Evolutionary conservation across 1,140 invertebrate species (phyloP).

Genomic region (Drosophila obscura): DNA sequence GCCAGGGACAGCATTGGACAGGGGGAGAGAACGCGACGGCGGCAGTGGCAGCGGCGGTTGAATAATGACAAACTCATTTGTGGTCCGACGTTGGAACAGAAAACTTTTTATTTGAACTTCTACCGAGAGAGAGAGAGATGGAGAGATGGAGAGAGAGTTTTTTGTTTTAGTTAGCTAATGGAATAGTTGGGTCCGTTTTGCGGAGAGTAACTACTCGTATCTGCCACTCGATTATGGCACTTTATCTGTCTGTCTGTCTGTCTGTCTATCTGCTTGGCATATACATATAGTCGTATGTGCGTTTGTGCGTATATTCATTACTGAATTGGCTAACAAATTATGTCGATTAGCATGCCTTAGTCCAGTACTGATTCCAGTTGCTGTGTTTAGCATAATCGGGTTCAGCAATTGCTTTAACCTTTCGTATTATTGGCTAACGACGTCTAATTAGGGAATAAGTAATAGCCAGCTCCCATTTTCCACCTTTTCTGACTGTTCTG

Average conservation of each 20-base stretch:
- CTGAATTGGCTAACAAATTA: constrained; percentile 7
- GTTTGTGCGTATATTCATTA: constrained; percentile 9
- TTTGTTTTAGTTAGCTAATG: constrained; percentile 27
- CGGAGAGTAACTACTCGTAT: background rate
- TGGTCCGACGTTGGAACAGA: constrained; percentile 32
- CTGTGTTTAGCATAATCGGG: background rate
- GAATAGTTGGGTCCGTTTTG: constrained; percentile 25
- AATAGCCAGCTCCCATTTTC: background rate
- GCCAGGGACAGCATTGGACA: background rate
- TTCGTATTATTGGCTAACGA: background rate
- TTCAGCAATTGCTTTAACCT: background rate
- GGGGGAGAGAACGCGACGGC: too few relatives aligned
- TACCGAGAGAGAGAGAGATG: constrained; percentile 1
- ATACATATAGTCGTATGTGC: background rate
- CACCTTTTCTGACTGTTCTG: too few relatives aligned
- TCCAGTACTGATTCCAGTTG: too few relatives aligned
- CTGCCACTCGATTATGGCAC: constrained; percentile 42
- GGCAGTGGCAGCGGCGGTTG: constrained; percentile 31
- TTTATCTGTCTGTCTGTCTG: constrained; percentile 19
- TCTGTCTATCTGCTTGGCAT: background rate
- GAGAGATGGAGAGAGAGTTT: background rate
- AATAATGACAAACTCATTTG: constrained; percentile 78
- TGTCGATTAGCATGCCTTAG: too few relatives aligned
- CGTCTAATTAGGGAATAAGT: constrained; percentile 5
- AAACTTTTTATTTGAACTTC: constrained; percentile 65